Evolutionary conservation across 2,113 vertebrate genomes (phyloP).

Genomic region (Rissa tridactyla): DNA sequence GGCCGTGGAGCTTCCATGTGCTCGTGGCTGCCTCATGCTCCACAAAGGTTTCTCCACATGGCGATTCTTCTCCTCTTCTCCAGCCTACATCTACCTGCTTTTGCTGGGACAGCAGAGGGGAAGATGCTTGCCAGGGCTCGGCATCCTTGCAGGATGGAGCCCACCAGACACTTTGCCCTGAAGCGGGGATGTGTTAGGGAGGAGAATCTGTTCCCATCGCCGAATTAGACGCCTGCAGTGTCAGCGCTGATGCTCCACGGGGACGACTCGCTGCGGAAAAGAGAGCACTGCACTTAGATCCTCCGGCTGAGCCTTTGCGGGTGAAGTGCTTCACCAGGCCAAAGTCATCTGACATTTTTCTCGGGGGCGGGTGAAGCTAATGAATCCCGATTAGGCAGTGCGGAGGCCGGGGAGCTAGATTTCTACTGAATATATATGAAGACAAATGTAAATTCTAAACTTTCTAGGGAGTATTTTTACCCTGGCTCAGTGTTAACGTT

Average conservation of each 20-base stretch:
- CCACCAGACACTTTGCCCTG: fast-evolving
- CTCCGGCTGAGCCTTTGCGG: not conserved
- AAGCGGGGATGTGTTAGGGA: not conserved
- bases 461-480: slow-evolving; percentile 68
- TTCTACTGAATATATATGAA: slow-evolving; percentile 64
- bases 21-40: not conserved
- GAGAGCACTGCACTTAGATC: not conserved
- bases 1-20: fast-evolving
- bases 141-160: not conserved
- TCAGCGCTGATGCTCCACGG: not conserved
- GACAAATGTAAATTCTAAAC: slow-evolving; percentile 66
- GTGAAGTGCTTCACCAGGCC: slow-evolving; percentile 29
- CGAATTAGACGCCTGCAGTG: not conserved
- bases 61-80: not conserved
- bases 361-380: slow-evolving; percentile 58
- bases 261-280: not conserved
- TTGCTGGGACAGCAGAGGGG: not conserved
- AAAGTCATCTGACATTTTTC: slow-evolving; percentile 59
- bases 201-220: not conserved
- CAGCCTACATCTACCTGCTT: not conserved
- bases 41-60: not conserved
- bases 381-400: slow-evolving; percentile 53
- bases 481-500: slow-evolving; percentile 50
- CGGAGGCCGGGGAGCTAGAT: slow-evolving; percentile 30
- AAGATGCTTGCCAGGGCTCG: not conserved